Percentiles rank a stretch among this genome's conserved stretches.
phyloP scores from a whole-genome alignment of 2,888 invertebrate species.

The Caenorhabditis becei region DNA sequence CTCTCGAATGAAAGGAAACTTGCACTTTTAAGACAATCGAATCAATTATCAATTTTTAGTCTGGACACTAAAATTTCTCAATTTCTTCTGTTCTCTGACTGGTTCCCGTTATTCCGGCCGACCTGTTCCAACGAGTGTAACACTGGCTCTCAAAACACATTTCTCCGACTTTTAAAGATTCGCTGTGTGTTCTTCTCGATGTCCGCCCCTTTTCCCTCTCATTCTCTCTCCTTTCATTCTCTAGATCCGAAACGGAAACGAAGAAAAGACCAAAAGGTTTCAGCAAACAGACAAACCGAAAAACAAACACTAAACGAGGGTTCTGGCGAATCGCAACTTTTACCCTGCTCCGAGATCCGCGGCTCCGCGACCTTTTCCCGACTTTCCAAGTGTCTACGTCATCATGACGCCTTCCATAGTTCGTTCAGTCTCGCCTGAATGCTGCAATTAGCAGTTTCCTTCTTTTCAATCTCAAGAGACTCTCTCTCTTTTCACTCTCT shows the following conservation, averaged over 20 bases:
- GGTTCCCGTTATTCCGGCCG: not conserved
- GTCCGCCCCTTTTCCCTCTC: constrained; percentile 9
- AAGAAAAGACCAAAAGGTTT: constrained; percentile 52
- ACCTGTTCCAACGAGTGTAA: not conserved
- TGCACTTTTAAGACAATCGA: constrained; percentile 32
- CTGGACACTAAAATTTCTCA: not conserved
- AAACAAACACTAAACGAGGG: constrained; percentile 42
- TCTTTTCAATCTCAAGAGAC: constrained; percentile 25
- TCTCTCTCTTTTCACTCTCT: constrained; percentile 8
- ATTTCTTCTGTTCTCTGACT: constrained; percentile 12
- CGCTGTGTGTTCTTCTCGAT: not conserved
- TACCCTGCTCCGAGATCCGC: constrained; percentile 20
- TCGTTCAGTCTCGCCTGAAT: constrained; percentile 19
- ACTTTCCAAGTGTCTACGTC: constrained; percentile 20
- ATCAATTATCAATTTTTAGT: constrained; percentile 7
- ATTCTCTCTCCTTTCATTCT: not conserved
- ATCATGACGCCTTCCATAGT: constrained; percentile 35
- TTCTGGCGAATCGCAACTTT: constrained; percentile 48
- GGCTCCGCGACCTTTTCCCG: not conserved
- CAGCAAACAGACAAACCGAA: constrained; percentile 51
- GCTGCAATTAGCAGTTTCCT: constrained; percentile 34
- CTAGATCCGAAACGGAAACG: constrained; percentile 31
- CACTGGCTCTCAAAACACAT: not conserved
- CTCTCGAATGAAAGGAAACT: constrained; percentile 17
- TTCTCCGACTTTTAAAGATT: constrained; percentile 6